These are phyloP conservation scores for Heterohyrax brucei DNA, from an alignment of 2,797 vertebrate species.

Conservation along the genomic window DNA sequence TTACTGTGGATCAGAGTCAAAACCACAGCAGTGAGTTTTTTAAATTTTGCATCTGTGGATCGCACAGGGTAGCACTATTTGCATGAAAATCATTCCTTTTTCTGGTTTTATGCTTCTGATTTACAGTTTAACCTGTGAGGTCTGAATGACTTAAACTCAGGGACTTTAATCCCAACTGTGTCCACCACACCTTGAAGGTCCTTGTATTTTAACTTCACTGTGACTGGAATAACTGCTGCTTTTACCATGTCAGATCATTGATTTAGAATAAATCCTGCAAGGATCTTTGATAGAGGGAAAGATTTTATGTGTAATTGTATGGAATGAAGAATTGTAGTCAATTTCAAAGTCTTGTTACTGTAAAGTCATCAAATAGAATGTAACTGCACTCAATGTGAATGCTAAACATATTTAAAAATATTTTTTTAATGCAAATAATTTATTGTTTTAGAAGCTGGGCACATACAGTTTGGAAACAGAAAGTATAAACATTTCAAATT, in stretches of 20 bases:
- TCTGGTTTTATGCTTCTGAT: conserved; percentile 50
- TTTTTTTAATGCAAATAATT: conserved; percentile 28
- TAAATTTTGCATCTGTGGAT: background rate
- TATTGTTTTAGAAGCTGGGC: background rate
- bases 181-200: background rate
- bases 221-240: conserved; percentile 7
- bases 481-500: conserved; percentile 18
- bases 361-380: background rate
- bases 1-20: no score
- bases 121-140: background rate
- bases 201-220: background rate
- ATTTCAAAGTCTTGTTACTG: background rate
- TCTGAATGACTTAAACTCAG: background rate
- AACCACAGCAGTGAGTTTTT: no score
- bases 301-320: background rate
- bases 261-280: conserved; percentile 24
- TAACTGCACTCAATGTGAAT: background rate
- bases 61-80: background rate
- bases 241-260: conserved; percentile 10
- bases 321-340: background rate
- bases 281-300: conserved; percentile 25
- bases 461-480: background rate
- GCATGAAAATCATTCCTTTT: conserved; percentile 31
- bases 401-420: conserved; percentile 28
- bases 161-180: conserved; percentile 12